Evolutionary conservation across 2,797 vertebrate genomes (phyloP), one percentile per base, ranked within the genome.

Genomic region (Ctenochaetus hawaiiensis): DNA sequence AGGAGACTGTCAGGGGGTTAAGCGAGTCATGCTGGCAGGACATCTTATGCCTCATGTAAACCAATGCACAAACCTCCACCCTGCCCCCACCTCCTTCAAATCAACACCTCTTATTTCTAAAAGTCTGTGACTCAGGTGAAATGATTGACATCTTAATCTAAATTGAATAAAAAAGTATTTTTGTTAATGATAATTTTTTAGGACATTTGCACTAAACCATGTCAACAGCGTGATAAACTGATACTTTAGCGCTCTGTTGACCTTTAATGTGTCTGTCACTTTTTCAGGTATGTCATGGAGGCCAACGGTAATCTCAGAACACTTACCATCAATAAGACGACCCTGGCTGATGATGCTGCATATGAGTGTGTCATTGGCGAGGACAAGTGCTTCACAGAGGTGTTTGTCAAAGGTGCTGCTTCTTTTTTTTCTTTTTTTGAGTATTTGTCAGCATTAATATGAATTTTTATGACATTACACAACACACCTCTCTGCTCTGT

Each of bases 341-440:
- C 78, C 0, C 82, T 98, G 94, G 93, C 96, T 0, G 97, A 98
- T 0, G 97, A 98, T 0, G 96, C 97, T 0, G 96, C 96, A 0
- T 98, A 98, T 0, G 97, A 98, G 83, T 97, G 95, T 5, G 93
- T 96, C 1, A 87, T 96, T 3, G 96, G 95, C 0, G 96, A 96
- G 0, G 97, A 98, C 80, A 98, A 96, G 80, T 93, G 93, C 64
- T 95, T 95, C 92, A 97, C 97, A 0, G 97, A 98, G 79, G 91
- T 98, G 74, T 98, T 97, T 13, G 96, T 98, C 76, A 97, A 94
- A 95, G 97, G 97, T 97, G 68, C 60, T n/a, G 18, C n/a, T 23
- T 69, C n/a, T 34, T 34, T 30, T 30, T 30, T 34, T 6, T 52
- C 47, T 18, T 16, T 18, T 17, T 63, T 61, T 53, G 1, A 54